These are phyloP conservation scores for Drosophila recens DNA, from an alignment of 2,888 invertebrate genomes.

Conservation along the genomic window DNA sequence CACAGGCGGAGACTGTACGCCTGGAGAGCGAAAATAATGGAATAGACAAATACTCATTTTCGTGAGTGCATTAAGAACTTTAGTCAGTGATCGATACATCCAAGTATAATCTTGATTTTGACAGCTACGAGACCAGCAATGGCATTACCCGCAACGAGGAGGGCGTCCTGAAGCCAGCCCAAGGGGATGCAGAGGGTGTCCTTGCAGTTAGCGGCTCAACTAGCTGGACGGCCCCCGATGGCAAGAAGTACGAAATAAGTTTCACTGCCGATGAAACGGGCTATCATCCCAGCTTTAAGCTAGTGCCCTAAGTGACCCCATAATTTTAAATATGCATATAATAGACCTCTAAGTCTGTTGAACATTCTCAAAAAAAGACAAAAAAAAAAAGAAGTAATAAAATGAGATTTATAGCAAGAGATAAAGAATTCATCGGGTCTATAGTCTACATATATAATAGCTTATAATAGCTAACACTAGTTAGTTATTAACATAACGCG, in stretches of 20 bases:
- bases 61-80: not conserved
- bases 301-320: slow-evolving; percentile 61
- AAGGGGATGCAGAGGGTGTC: slow-evolving; percentile 85
- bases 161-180: slow-evolving; percentile 83
- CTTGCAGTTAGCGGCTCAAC: slow-evolving; percentile 88
- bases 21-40: slow-evolving; percentile 51
- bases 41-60: slow-evolving; percentile 20
- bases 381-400: slow-evolving; percentile 10
- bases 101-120: not conserved
- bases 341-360: slow-evolving; percentile 1
- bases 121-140: slow-evolving; percentile 85
- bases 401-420: slow-evolving; percentile 22
- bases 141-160: slow-evolving; percentile 85
- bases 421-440: slow-evolving; percentile 25
- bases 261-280: slow-evolving; percentile 87
- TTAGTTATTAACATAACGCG: slow-evolving; percentile 49
- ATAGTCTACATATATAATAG: slow-evolving; percentile 6
- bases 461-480: slow-evolving; percentile 7
- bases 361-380: slow-evolving; percentile 36
- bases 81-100: not conserved
- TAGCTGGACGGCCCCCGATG: slow-evolving; percentile 87
- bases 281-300: slow-evolving; percentile 85
- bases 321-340: too few species aligned
- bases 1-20: slow-evolving; percentile 43
- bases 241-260: slow-evolving; percentile 85